Evolutionary conservation across 2,797 vertebrate species (phyloP).

Genomic region (Clamator glandarius): DNA sequence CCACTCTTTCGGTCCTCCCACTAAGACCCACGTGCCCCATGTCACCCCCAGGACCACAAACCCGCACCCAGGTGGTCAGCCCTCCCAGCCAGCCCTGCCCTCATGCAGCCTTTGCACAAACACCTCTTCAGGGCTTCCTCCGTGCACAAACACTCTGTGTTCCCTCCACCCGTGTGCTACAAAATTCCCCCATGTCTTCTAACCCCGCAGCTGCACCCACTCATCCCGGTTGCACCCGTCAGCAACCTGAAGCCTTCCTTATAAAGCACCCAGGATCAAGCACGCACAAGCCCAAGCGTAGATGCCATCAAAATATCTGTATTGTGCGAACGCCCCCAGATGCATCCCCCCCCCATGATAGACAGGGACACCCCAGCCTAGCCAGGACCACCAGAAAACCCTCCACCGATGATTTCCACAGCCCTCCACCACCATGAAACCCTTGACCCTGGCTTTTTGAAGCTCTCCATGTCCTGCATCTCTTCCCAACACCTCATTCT

Average conservation of each 20-base stretch:
- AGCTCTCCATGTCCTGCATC: background rate
- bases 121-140: background rate
- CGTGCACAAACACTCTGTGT: rapidly evolving
- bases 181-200: background rate
- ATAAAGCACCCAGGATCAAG: background rate
- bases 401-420: background rate
- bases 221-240: background rate
- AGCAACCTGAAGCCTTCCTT: background rate
- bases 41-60: background rate
- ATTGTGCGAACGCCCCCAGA: rapidly evolving
- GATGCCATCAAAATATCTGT: background rate
- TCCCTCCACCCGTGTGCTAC: rapidly evolving
- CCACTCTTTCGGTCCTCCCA: rapidly evolving
- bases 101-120: rapidly evolving
- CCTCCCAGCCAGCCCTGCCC: background rate
- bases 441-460: background rate
- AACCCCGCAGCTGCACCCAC: background rate
- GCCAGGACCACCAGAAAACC: background rate
- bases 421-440: background rate
- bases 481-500: background rate
- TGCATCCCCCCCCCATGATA: too few species aligned
- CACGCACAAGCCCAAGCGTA: background rate
- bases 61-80: background rate
- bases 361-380: background rate
- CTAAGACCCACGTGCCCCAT: rapidly evolving